phyloP scores from a whole-genome alignment of 2,113 vertebrate species.

The Aptenodytes forsteri region DNA sequence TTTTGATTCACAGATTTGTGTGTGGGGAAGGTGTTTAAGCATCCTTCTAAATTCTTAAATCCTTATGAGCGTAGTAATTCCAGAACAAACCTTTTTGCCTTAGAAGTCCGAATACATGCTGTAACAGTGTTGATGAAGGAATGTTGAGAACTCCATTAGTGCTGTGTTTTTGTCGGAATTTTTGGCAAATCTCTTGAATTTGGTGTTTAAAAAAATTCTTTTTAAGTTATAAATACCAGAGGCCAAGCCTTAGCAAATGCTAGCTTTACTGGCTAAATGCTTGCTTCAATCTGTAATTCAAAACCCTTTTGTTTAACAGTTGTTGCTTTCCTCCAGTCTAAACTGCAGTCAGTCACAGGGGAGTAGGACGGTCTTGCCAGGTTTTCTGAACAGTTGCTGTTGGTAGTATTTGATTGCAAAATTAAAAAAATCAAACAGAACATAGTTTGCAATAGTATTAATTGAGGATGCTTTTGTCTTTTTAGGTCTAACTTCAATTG shows the following conservation, averaged over 20 bases:
- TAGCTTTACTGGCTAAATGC: background rate
- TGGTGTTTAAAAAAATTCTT: background rate
- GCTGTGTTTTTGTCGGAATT: background rate
- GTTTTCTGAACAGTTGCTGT: background rate
- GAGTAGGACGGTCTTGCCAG: background rate
- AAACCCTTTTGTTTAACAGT: background rate
- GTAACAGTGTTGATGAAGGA: background rate
- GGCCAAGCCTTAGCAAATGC: background rate
- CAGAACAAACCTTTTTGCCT: background rate
- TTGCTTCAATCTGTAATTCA: background rate
- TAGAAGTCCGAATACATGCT: background rate
- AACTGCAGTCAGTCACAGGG: background rate
- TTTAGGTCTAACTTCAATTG: background rate
- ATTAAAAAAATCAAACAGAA: background rate
- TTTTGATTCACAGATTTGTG: background rate
- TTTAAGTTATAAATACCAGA: rapidly evolving
- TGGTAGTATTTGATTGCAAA: background rate
- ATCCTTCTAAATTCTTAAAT: background rate
- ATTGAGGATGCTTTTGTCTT: background rate
- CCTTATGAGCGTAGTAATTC: background rate
- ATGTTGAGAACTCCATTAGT: background rate
- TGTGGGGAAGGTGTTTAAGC: background rate
- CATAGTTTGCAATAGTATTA: background rate
- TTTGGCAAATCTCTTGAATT: background rate
- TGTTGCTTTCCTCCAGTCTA: background rate